phyloP scores from a whole-genome alignment of 1,140 invertebrate species.

The Heterodera schachtii region DNA sequence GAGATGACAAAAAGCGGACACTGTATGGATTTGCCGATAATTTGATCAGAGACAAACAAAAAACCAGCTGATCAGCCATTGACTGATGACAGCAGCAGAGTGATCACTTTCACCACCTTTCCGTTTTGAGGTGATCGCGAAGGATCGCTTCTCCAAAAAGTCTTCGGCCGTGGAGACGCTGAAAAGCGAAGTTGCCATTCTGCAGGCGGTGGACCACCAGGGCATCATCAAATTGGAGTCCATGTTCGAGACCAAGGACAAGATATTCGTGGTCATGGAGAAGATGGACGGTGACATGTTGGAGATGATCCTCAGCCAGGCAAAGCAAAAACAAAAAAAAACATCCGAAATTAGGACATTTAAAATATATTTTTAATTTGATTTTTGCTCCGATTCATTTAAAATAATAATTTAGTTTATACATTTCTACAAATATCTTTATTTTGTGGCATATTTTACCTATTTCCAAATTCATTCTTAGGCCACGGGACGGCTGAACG shows the following conservation, averaged over 20 bases:
- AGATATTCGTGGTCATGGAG: slow-evolving; percentile 75
- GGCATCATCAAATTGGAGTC: slow-evolving; percentile 75
- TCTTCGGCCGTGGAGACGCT: slow-evolving; percentile 53
- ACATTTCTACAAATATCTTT: too few relatives aligned
- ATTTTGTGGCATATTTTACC: too few relatives aligned
- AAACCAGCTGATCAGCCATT: too few relatives aligned
- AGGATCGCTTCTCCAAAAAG: slow-evolving; percentile 64
- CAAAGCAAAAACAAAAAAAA: neutral
- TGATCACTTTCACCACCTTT: neutral
- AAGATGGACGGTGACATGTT: slow-evolving; percentile 87
- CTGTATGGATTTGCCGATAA: too few relatives aligned
- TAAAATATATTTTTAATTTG: too few relatives aligned
- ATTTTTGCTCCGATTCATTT: too few relatives aligned
- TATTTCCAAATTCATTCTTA: slow-evolving; percentile 30
- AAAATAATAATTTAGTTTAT: too few relatives aligned
- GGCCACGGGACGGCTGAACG: slow-evolving; percentile 55
- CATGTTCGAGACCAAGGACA: slow-evolving; percentile 97
- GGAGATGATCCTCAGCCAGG: slow-evolving; percentile 88
- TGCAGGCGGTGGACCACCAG: slow-evolving; percentile 63
- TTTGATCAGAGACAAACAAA: too few relatives aligned
- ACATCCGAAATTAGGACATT: too few relatives aligned
- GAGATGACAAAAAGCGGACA: too few relatives aligned
- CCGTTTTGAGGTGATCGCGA: slow-evolving; percentile 57
- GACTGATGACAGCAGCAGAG: too few relatives aligned
- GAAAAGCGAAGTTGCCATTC: slow-evolving; percentile 60